A percentile compares a stretch with the other conserved stretches of the same genome.
These are phyloP conservation scores for Pocillopora verrucosa DNA, from an alignment of 64 coral and sea anemone species.

Conservation along the genomic window DNA sequence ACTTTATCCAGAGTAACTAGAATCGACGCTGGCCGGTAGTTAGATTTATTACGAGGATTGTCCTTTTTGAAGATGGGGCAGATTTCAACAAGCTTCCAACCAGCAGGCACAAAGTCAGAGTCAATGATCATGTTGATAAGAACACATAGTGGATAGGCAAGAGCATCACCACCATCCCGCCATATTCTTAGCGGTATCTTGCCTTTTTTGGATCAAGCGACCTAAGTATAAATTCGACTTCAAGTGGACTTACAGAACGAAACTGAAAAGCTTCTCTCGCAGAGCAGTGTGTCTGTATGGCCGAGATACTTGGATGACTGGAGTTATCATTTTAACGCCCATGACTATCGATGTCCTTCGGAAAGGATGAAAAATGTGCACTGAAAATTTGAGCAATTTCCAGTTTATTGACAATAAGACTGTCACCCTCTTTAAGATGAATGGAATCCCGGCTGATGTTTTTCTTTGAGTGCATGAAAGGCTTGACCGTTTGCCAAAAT, in stretches of 20 bases:
- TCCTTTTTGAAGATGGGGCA: background rate
- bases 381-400: background rate
- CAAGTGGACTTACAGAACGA: no score
- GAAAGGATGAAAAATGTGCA: background rate
- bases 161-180: background rate
- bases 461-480: no score
- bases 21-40: no score
- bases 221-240: no score
- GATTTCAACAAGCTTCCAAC: background rate
- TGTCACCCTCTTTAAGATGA: no score
- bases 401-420: no score
- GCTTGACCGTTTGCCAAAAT: slow-evolving; percentile 13
- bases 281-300: no score
- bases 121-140: background rate
- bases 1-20: no score
- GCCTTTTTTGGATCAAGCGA: no score
- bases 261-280: no score
- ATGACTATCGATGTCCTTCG: background rate
- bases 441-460: slow-evolving; percentile 14
- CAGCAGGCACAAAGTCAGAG: background rate
- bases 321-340: background rate
- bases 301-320: no score
- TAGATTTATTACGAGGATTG: no score
- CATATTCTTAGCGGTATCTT: background rate
- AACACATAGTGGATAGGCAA: background rate